Base-by-base conservation (phyloP, 2,888 invertebrate genomes). In the Sphinx pinastri region DNA sequence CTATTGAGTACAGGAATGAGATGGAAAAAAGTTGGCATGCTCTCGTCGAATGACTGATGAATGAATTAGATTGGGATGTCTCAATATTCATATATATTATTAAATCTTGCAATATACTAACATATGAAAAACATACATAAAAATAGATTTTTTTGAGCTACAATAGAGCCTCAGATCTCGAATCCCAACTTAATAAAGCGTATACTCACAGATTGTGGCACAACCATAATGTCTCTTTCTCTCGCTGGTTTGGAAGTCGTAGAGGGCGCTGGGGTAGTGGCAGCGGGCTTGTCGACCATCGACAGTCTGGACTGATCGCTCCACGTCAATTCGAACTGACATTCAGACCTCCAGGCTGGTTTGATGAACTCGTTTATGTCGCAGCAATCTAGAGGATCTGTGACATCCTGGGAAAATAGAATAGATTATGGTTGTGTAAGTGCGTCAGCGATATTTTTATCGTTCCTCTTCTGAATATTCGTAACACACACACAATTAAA, bases 331-430 rank as follows among this genome's bases (percentile, higher is more conserved):
- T 84, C 71, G 73, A 93, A 92, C 47, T 77, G 83, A 55, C 94
- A 93, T 14, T 90, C 86, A 0, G 79, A 72, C 0, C 88, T 78
- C 90, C 88, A 89, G 0, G 81, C 70, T 0, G 87, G 83, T 3
- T 81, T 68, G 6, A 94, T 87, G 67, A 93, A 92, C 6, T 80
- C 83, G 0, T 81, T 76, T 71, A 93, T 76, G 45, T 92, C 88
- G 69, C 94, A 93, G 72, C 94, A 94, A n/a, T 89, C 85, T 0
- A 93, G 72, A 0, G 92, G 90, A 71, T 92, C 89, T 5, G 45
- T 45, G 14, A n/a, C 14, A 14, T 52, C 54, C 69, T 69, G 3
- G 16, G 19, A 14, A 54, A 31, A 11, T 49, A 13, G 3, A 16
- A 51, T 19, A 1, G 11, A 7, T 52, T n/a, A n/a, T 11, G 5